Conservation (phyloP, 2,797 vertebrate genomes). For the Parauchenoglanis punctatus region DNA sequence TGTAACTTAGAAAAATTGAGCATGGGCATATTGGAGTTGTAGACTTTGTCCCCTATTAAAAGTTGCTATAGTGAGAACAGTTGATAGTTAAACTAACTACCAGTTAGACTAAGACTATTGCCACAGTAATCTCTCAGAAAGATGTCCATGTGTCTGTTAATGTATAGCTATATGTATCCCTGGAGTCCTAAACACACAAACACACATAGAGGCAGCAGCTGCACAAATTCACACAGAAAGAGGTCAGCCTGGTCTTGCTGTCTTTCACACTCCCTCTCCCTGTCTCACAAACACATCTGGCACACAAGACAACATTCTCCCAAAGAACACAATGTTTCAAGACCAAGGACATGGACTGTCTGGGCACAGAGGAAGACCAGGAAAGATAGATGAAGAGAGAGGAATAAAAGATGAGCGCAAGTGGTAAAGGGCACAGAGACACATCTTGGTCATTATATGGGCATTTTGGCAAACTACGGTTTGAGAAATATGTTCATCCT, state of each 20-base stretch:
- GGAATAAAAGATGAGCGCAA: constrained; percentile 23
- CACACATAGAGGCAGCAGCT: constrained; percentile 32
- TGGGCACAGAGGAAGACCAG: constrained; percentile 32
- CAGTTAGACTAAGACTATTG: not conserved
- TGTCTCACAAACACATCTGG: constrained; percentile 47
- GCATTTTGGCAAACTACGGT: constrained; percentile 23
- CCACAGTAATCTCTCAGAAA: constrained; percentile 28
- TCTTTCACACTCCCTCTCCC: constrained; percentile 20
- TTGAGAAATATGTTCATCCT: constrained; percentile 21
- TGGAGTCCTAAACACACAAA: constrained; percentile 16
- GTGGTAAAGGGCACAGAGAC: constrained; percentile 25
- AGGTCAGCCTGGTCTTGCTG: constrained; percentile 40
- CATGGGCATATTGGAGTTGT: constrained; percentile 20
- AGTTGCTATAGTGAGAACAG: not conserved
- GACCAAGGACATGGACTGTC: constrained; percentile 52
- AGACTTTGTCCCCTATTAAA: constrained; percentile 5
- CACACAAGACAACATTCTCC: constrained; percentile 50
- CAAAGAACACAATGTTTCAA: constrained; percentile 50
- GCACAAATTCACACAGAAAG: constrained; percentile 47
- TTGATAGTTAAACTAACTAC: not conserved
- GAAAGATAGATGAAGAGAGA: constrained; percentile 33
- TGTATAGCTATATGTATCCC: constrained; percentile 16
- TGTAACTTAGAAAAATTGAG: not conserved
- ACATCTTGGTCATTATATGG: constrained; percentile 19
- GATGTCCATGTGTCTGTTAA: constrained; percentile 1